phyloP scores from a whole-genome alignment of 2,888 invertebrate genomes.

The Cordilura impudica region DNA sequence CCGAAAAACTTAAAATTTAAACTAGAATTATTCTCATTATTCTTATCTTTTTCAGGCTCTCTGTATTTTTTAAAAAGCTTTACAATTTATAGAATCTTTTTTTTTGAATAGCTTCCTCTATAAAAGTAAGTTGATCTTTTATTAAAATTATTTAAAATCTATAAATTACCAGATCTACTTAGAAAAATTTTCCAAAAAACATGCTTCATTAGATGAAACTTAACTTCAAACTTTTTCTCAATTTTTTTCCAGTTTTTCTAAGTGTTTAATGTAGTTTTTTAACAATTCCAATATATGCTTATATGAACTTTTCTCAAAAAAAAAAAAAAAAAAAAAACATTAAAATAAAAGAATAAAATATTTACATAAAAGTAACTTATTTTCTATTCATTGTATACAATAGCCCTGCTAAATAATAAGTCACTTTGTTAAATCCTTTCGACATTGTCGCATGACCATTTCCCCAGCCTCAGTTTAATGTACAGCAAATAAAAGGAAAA shows the following conservation, averaged over 20 bases:
- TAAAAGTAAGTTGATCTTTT: too few species aligned
- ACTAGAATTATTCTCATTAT: too few species aligned
- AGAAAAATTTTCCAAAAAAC: too few species aligned
- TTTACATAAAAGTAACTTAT: slow-evolving; percentile 37
- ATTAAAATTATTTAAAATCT: too few species aligned
- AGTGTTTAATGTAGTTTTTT: not conserved
- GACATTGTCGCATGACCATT: slow-evolving; percentile 39
- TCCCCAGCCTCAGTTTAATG: slow-evolving; percentile 32
- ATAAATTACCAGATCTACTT: too few species aligned
- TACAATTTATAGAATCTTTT: too few species aligned
- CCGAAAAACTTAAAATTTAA: too few species aligned
- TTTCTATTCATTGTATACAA: slow-evolving; percentile 40
- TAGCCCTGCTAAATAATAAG: slow-evolving; percentile 29
- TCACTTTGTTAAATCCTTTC: slow-evolving; percentile 50
- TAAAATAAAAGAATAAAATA: too few species aligned
- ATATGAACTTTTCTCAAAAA: not conserved
- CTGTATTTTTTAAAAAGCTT: too few species aligned
- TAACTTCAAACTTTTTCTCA: not conserved
- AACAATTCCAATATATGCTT: not conserved
- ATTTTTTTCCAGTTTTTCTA: too few species aligned
- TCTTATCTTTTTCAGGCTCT: too few species aligned
- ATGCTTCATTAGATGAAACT: not conserved
- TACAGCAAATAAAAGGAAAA: not conserved
- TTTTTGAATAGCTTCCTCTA: too few species aligned
- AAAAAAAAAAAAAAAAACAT: not conserved